A percentile compares a stretch with the other conserved stretches of the same genome.
These are phyloP conservation scores for Notospermus geniculatus DNA, from an alignment of 1,140 invertebrate genomes.

Conservation along the genomic window DNA sequence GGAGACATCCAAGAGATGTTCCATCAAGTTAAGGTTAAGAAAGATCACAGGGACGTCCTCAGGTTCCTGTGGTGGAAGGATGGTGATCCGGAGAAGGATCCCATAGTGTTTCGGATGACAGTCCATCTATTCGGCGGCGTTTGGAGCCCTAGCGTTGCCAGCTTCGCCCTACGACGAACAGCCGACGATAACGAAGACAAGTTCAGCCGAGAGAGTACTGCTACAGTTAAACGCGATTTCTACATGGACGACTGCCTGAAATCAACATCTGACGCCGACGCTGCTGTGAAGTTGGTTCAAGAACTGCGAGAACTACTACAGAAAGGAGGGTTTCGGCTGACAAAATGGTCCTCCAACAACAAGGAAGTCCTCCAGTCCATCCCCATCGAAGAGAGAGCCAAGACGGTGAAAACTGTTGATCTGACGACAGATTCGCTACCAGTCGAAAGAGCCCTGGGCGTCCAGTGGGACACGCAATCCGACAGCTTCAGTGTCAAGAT, in stretches of 20 bases:
- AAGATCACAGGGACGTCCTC: constrained; percentile 6
- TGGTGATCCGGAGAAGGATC: background rate
- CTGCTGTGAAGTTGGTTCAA: background rate
- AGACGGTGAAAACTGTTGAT: background rate
- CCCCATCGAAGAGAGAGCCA: constrained; percentile 11
- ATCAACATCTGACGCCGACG: background rate
- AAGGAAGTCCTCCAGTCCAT: constrained; percentile 27
- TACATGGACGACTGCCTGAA: constrained; percentile 17
- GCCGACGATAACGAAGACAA: constrained; percentile 2
- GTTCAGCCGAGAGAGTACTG: background rate
- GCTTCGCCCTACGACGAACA: constrained; percentile 10
- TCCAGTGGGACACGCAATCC: constrained; percentile 9
- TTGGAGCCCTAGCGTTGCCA: constrained; percentile 11
- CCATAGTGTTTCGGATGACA: constrained; percentile 12
- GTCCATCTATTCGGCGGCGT: constrained; percentile 18
- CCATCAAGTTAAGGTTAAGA: background rate
- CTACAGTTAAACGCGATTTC: constrained; percentile 9
- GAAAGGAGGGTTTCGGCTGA: constrained; percentile 22
- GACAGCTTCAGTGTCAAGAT: constrained; percentile 4
- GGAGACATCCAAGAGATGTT: constrained; percentile 8
- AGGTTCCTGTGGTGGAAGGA: constrained; percentile 8
- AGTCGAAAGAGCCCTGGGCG: constrained; percentile 13
- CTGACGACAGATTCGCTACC: constrained; percentile 6
- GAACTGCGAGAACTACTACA: background rate
- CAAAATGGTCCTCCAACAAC: constrained; percentile 30